Evolutionary conservation across 2,113 vertebrate genomes (phyloP).

Genomic region (Ammodytes dubius): DNA sequence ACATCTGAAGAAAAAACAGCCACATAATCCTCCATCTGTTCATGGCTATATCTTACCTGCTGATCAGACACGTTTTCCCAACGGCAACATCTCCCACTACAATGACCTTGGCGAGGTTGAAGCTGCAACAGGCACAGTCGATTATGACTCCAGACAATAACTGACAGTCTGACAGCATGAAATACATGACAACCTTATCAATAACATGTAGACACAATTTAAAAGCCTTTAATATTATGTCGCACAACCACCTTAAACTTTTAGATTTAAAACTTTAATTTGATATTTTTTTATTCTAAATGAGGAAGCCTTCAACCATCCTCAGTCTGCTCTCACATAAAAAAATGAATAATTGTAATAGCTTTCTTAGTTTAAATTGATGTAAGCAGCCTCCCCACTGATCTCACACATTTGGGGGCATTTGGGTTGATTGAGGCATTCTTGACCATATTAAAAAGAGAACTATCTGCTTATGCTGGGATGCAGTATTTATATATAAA

Average conservation of each 20-base stretch:
- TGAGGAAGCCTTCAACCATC: not conserved
- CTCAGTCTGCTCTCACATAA: not conserved
- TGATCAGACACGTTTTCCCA: slow-evolving; percentile 96
- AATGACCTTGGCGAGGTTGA: slow-evolving; percentile 96
- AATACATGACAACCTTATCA: not conserved
- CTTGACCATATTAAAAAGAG: not conserved
- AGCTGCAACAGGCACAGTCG: slow-evolving; percentile 80
- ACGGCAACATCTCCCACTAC: slow-evolving; percentile 95
- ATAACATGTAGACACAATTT: not conserved
- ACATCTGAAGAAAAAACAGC: no score
- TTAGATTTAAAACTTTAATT: slow-evolving; percentile 3
- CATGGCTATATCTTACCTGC: slow-evolving; percentile 85
- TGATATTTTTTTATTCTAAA: not conserved
- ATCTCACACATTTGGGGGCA: not conserved
- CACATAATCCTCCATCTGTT: not conserved
- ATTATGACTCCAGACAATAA: not conserved
- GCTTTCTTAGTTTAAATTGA: not conserved
- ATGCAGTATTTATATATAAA: not conserved
- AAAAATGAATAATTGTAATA: not conserved
- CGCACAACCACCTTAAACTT: not conserved
- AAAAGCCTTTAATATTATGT: not conserved
- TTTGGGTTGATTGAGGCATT: not conserved
- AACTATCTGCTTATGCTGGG: not conserved
- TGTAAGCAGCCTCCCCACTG: not conserved
- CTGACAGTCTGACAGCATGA: not conserved